Conservation (phyloP, 2,113 vertebrate genomes). For the Butorides virescens region DNA sequence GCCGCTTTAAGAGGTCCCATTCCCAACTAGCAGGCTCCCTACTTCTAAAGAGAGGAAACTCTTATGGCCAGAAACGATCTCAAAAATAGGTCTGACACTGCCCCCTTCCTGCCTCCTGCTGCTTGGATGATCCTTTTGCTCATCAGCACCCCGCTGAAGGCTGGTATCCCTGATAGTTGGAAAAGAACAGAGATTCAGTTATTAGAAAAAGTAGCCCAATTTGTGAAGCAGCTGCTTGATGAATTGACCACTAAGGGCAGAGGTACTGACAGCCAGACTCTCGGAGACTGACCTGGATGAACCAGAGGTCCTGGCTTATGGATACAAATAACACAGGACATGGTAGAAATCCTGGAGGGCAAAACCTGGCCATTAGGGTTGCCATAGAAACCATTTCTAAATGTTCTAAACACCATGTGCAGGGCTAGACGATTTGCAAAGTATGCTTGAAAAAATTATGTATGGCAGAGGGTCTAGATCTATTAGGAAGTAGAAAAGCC, state of each 20-base stretch:
- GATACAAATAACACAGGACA: not conserved
- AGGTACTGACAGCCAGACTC: not conserved
- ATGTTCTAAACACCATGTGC: not conserved
- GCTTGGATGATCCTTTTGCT: not conserved
- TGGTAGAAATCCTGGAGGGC: not conserved
- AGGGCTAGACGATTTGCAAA: not conserved
- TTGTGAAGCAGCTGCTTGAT: not conserved
- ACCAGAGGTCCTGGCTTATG: not conserved
- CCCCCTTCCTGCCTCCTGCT: not conserved
- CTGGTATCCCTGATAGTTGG: not conserved
- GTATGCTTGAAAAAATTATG: not conserved
- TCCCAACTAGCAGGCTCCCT: not conserved
- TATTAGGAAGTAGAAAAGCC: not conserved
- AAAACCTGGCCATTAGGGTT: not conserved
- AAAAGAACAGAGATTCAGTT: not conserved
- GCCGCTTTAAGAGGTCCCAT: not conserved
- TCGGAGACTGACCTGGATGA: not conserved
- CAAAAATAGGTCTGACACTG: not conserved
- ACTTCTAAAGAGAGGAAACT: not conserved
- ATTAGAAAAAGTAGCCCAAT: not conserved
- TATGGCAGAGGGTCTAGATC: not conserved
- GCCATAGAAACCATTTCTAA: not conserved
- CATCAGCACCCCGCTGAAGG: not conserved
- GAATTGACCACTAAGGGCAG: not conserved
- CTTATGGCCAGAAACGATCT: not conserved